A percentile compares a stretch with the other conserved stretches of the same genome.
phyloP scores from a whole-genome alignment of 2,888 invertebrate genomes.

The Aporophyla nigra region DNA sequence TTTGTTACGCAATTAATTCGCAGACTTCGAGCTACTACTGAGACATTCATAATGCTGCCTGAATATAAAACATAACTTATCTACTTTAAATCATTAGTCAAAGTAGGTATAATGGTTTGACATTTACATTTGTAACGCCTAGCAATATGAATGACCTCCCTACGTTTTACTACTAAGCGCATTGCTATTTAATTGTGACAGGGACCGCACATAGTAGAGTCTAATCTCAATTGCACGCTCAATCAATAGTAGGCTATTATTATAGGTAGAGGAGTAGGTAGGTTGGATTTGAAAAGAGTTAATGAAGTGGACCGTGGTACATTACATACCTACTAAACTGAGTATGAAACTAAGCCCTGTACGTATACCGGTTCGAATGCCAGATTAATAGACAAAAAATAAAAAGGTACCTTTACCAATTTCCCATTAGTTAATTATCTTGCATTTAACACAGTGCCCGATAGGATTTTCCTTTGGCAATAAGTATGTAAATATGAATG shows the following conservation, averaged over 20 bases:
- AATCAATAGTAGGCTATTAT: background rate
- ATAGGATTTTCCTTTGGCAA: background rate
- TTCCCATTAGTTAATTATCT: background rate
- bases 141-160: background rate
- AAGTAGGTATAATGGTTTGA: background rate
- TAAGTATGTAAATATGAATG: too few relatives aligned
- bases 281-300: background rate
- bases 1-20: too few relatives aligned
- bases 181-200: conserved; percentile 37
- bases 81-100: background rate
- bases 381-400: background rate
- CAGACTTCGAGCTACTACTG: background rate
- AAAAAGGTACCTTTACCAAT: background rate
- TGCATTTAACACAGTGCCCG: background rate
- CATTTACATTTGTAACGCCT: conserved; percentile 20
- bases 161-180: background rate
- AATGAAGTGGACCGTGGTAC: too few relatives aligned
- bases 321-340: background rate
- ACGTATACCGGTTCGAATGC: too few relatives aligned
- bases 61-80: background rate
- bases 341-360: background rate
- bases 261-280: background rate
- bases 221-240: too few relatives aligned
- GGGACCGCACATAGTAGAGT: background rate
- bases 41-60: background rate